A percentile compares a stretch with the other conserved stretches of the same genome.
These are phyloP conservation scores for Lycopodina hypogea DNA, from an alignment of 37 sponge, comb jelly and placozoan genomes.

Conservation along the genomic window DNA sequence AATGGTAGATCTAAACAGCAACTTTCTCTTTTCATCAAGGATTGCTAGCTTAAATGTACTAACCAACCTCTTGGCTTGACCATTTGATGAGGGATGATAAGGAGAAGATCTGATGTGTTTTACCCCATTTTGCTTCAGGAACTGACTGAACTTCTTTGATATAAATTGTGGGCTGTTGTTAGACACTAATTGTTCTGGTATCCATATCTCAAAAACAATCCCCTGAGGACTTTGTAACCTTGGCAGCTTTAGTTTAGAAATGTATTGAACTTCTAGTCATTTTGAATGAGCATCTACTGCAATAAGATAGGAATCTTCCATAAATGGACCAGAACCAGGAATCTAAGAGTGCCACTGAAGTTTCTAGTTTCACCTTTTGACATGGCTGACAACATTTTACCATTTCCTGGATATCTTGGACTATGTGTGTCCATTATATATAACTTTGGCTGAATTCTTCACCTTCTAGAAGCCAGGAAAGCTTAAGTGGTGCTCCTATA, in stretches of 20 bases:
- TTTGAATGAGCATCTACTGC: constrained; percentile 24
- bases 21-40: too few species aligned
- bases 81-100: constrained; percentile 54
- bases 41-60: constrained; percentile 36
- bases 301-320: background rate
- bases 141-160: too few species aligned
- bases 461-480: constrained; percentile 26
- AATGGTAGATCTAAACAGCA: background rate
- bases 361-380: background rate
- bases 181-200: constrained; percentile 47
- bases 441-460: constrained; percentile 31
- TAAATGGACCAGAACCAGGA: too few species aligned
- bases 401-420: constrained; percentile 3
- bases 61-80: constrained; percentile 41
- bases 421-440: constrained; percentile 43
- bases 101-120: constrained; percentile 39
- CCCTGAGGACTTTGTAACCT: constrained; percentile 20
- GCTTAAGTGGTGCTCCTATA: constrained; percentile 5
- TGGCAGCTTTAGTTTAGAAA: constrained; percentile 32
- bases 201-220: constrained; percentile 42
- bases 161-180: background rate
- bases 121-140: constrained; percentile 24
- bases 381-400: too few species aligned
- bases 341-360: constrained; percentile 7
- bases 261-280: constrained; percentile 28